Evolutionary conservation across 1,140 invertebrate species (phyloP).

Genomic region (Gryon sp.): DNA sequence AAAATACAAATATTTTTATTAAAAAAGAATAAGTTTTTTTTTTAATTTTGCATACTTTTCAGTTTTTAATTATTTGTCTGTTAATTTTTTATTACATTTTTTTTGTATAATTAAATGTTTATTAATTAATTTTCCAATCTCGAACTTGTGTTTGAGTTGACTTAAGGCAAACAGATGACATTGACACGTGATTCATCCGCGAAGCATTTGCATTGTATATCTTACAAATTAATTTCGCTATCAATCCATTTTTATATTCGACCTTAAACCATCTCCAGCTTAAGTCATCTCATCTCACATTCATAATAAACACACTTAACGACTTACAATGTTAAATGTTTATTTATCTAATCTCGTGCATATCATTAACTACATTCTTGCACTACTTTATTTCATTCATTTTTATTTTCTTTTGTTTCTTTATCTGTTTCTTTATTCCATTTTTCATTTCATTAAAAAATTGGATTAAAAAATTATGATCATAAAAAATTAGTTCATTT

Average conservation of each 20-base stretch:
- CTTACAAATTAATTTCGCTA: constrained; percentile 5
- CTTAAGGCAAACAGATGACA: constrained; percentile 6
- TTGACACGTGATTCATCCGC: constrained; percentile 4
- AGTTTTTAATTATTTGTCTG: too few relatives aligned
- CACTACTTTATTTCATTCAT: constrained; percentile 49
- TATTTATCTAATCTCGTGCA: constrained; percentile 48
- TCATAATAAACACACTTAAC: constrained; percentile 16
- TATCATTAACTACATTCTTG: constrained; percentile 43
- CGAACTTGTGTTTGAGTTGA: too few relatives aligned
- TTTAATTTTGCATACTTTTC: too few relatives aligned
- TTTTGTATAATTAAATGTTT: too few relatives aligned
- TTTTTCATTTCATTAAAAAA: constrained; percentile 21
- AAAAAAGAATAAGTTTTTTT: too few relatives aligned
- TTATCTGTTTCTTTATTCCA: too few relatives aligned
- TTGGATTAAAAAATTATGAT: too few relatives aligned
- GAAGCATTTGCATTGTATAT: not conserved
- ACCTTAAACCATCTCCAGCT: constrained; percentile 33
- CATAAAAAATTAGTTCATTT: too few relatives aligned
- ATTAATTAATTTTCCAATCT: too few relatives aligned
- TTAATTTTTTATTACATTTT: too few relatives aligned
- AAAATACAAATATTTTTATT: too few relatives aligned
- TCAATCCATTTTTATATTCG: constrained; percentile 30
- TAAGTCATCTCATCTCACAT: constrained; percentile 18
- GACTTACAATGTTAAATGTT: constrained; percentile 34
- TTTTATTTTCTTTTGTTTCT: too few relatives aligned